These are phyloP conservation scores for Macaria notata DNA, from an alignment of 2,888 invertebrate species.

Conservation along the genomic window DNA sequence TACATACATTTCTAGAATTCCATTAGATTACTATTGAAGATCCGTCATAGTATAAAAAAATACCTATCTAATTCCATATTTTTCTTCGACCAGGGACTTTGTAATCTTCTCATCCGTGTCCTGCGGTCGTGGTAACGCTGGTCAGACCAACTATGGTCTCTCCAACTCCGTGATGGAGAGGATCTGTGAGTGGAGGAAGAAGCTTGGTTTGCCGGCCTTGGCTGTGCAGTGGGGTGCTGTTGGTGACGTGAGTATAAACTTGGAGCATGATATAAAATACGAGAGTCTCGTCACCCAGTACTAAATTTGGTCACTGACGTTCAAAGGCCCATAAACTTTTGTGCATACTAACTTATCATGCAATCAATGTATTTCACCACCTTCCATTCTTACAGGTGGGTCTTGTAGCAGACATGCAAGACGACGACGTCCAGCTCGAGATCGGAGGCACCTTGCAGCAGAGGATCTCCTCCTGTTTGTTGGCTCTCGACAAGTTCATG, in stretches of 20 bases:
- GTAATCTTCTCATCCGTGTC: conserved; percentile 96
- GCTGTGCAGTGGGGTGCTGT: conserved; percentile 97
- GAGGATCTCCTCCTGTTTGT: conserved; percentile 90
- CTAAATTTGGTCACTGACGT: no score
- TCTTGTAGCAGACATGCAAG: conserved; percentile 89
- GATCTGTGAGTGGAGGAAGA: conserved; percentile 88
- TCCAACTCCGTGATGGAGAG: conserved; percentile 96
- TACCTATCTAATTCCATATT: no score
- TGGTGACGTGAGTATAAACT: conserved; percentile 87
- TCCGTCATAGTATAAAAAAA: background rate
- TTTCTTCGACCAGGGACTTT: conserved; percentile 82
- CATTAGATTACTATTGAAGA: no score
- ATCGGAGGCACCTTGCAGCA: conserved; percentile 93
- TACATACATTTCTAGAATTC: no score
- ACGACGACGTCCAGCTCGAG: conserved; percentile 85
- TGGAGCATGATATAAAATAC: no score
- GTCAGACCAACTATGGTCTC: conserved; percentile 95
- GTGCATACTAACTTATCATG: no score
- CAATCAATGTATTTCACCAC: no score
- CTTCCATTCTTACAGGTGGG: conserved; percentile 79
- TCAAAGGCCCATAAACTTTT: no score
- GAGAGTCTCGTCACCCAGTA: no score
- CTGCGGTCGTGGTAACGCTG: conserved; percentile 95
- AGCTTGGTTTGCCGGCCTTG: conserved; percentile 87
- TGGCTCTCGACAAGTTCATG: conserved; percentile 88